Conservation (phyloP, 2,888 invertebrate species). For the Acleris literana region DNA sequence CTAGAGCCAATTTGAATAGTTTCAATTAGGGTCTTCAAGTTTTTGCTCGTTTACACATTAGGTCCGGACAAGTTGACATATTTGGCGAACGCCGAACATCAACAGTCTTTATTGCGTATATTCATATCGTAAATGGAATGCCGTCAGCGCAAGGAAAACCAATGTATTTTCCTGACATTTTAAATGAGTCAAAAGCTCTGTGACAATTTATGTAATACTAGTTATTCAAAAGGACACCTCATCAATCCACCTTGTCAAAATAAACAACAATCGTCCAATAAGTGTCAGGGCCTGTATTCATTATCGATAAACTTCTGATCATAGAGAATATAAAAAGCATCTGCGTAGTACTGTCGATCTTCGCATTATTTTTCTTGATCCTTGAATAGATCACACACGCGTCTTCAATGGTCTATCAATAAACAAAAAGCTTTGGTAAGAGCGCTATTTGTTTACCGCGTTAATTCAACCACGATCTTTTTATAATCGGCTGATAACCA, state of each 20-base stretch:
- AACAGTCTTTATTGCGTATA: constrained; percentile 51
- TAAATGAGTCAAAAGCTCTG: constrained; percentile 17
- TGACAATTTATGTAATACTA: not conserved
- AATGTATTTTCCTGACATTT: constrained; percentile 35
- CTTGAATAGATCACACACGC: constrained; percentile 29
- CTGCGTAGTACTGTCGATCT: constrained; percentile 17
- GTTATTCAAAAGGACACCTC: no score
- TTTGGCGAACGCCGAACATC: constrained; percentile 59
- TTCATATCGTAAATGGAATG: constrained; percentile 45
- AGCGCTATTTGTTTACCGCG: constrained; percentile 7
- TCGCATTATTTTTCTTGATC: constrained; percentile 19
- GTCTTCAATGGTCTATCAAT: constrained; percentile 20
- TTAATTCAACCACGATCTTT: constrained; percentile 5
- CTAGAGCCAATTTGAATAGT: constrained; percentile 41
- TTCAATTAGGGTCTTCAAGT: constrained; percentile 49
- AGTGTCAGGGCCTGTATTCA: constrained; percentile 8
- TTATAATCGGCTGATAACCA: constrained; percentile 10
- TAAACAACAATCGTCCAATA: not conserved
- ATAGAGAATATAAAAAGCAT: constrained; percentile 2
- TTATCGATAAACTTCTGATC: not conserved
- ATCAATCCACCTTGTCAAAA: not conserved
- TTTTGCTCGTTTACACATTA: constrained; percentile 54
- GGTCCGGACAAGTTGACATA: constrained; percentile 65
- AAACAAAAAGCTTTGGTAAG: constrained; percentile 21
- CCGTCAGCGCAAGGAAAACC: constrained; percentile 53